Evolutionary conservation across 1,140 invertebrate species (phyloP).

Genomic region (Apocrypta bakeri): DNA sequence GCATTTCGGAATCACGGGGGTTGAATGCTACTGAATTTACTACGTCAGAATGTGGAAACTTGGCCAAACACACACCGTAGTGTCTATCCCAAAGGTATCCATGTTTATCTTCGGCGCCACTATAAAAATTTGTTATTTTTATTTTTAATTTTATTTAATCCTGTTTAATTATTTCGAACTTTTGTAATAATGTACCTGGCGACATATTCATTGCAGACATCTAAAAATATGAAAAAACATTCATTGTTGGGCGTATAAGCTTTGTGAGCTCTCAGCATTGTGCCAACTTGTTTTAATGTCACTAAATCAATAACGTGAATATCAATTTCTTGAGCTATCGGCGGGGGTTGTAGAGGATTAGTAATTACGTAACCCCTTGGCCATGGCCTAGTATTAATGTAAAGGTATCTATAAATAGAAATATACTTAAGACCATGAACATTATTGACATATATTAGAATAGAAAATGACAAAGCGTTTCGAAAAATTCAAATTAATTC

Average conservation of each 20-base stretch:
- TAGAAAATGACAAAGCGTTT: background rate
- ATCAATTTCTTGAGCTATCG: constrained; percentile 93
- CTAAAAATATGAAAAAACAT: constrained; percentile 93
- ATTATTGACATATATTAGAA: background rate
- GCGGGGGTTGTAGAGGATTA: constrained; percentile 87
- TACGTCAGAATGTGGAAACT: constrained; percentile 87
- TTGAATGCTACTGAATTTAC: constrained; percentile 93
- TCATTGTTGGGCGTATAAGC: constrained; percentile 92
- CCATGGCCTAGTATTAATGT: constrained; percentile 92
- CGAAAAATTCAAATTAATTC: too few species aligned
- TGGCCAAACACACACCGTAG: constrained; percentile 86
- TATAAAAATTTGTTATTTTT: constrained; percentile 68
- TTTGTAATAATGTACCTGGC: constrained; percentile 80
- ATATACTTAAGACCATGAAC: constrained; percentile 34
- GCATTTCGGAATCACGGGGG: constrained; percentile 86
- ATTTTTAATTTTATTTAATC: constrained; percentile 11
- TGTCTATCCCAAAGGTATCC: constrained; percentile 92
- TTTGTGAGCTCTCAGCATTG: constrained; percentile 88
- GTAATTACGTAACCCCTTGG: constrained; percentile 85
- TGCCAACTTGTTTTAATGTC: constrained; percentile 86
- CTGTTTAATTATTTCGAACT: constrained; percentile 39
- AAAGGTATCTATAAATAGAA: constrained; percentile 80
- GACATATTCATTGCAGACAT: constrained; percentile 90
- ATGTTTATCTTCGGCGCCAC: constrained; percentile 91
- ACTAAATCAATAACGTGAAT: constrained; percentile 91